phyloP scores from a whole-genome alignment of 2,888 invertebrate species.

The Melieria crassipennis region DNA sequence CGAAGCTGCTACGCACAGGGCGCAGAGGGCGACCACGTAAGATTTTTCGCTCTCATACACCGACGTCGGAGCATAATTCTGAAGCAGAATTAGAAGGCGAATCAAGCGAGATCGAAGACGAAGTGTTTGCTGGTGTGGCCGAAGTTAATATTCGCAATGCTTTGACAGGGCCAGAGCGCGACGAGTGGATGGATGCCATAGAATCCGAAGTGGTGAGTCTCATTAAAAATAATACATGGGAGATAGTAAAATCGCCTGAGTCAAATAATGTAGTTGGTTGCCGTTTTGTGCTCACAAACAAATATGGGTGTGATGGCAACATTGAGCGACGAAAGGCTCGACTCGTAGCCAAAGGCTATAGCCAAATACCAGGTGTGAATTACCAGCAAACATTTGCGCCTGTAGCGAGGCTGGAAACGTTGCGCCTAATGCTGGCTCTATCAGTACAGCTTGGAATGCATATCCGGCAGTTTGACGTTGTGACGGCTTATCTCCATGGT shows the following conservation, averaged over 20 bases:
- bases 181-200: constrained; percentile 37
- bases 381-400: constrained; percentile 37
- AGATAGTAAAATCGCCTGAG: constrained; percentile 18
- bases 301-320: constrained; percentile 21
- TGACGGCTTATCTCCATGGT: constrained; percentile 36
- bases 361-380: constrained; percentile 29
- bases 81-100: constrained; percentile 1
- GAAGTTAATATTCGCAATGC: constrained; percentile 33
- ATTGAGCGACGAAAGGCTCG: constrained; percentile 32
- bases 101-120: constrained; percentile 22
- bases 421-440: constrained; percentile 36
- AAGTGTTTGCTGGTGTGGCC: constrained; percentile 31
- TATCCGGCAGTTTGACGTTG: constrained; percentile 36
- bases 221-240: constrained; percentile 37
- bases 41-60: constrained; percentile 4
- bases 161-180: constrained; percentile 24
- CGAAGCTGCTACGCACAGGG: constrained; percentile 23
- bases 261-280: constrained; percentile 33
- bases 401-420: constrained; percentile 33
- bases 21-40: constrained; percentile 29
- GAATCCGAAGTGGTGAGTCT: constrained; percentile 35
- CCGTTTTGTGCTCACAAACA: constrained; percentile 36
- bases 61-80: background rate
- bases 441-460: constrained; percentile 30
- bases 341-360: constrained; percentile 34